phyloP scores from a whole-genome alignment of 1,140 invertebrate species.

The Drosophila pandora region DNA sequence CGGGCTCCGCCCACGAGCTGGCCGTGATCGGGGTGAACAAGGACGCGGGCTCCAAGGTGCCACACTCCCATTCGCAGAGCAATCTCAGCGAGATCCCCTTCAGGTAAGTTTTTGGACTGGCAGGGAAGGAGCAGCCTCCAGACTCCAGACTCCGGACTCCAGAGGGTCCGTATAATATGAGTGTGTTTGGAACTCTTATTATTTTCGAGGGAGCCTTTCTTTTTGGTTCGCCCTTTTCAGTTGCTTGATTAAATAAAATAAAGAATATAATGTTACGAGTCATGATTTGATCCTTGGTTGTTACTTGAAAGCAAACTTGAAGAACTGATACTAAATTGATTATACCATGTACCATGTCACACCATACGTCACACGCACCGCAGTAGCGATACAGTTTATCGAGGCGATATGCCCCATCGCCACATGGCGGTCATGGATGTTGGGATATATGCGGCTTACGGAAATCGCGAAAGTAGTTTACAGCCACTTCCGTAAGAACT shows the following conservation, averaged over 20 bases:
- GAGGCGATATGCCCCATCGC: constrained; percentile 86
- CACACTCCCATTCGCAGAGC: constrained; percentile 91
- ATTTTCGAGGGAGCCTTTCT: constrained; percentile 21
- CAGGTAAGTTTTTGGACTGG: constrained; percentile 85
- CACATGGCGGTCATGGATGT: constrained; percentile 66
- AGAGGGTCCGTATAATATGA: constrained; percentile 1
- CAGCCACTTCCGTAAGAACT: constrained; percentile 68
- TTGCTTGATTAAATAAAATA: neutral
- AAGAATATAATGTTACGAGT: neutral
- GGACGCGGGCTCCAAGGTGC: constrained; percentile 85
- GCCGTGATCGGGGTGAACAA: constrained; percentile 88
- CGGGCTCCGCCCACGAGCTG: constrained; percentile 91
- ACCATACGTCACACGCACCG: constrained; percentile 41
- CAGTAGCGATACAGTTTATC: constrained; percentile 85
- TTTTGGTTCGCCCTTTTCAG: constrained; percentile 21
- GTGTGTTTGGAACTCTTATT: constrained; percentile 2
- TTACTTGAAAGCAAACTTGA: neutral
- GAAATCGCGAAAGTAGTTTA: constrained; percentile 64
- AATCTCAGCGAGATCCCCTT: constrained; percentile 92
- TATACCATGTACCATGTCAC: constrained; percentile 25
- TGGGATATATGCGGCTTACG: constrained; percentile 59
- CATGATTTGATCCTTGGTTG: constrained; percentile 18
- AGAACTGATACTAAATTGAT: constrained; percentile 27
- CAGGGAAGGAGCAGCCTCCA: neutral
- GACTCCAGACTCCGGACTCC: too few species aligned